Evolutionary conservation across 2,797 vertebrate species (phyloP).

Genomic region (Sus cebifrons): DNA sequence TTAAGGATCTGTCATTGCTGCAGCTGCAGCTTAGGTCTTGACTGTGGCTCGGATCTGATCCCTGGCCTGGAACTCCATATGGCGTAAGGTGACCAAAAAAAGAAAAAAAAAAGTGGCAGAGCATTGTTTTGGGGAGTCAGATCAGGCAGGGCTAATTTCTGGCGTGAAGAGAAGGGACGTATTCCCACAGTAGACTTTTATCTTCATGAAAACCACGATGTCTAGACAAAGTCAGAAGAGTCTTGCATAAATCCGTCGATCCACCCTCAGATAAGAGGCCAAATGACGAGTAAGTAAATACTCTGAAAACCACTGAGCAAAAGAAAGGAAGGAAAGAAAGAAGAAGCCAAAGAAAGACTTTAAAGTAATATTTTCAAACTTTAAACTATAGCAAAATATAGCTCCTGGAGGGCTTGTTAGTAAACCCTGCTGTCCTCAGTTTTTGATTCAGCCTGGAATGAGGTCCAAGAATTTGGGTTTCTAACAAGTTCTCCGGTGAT

Average conservation of each 20-base stretch:
- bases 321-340: background rate
- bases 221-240: fast-evolving
- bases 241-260: background rate
- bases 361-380: background rate
- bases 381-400: background rate
- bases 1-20: too few species aligned
- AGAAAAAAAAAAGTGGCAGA: fast-evolving
- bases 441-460: background rate
- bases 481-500: background rate
- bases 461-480: background rate
- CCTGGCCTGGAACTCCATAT: too few species aligned
- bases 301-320: background rate
- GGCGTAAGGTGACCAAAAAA: too few species aligned
- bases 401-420: background rate
- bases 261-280: too few species aligned
- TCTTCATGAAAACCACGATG: fast-evolving
- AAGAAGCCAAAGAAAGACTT: background rate
- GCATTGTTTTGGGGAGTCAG: background rate
- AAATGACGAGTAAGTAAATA: too few species aligned
- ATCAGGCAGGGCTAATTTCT: too few species aligned
- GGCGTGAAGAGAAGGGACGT: background rate
- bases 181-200: fast-evolving
- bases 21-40: too few species aligned
- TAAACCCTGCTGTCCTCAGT: fast-evolving
- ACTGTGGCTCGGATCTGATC: too few species aligned